Conservation (phyloP, 1,140 invertebrate genomes). For the Trichonephila inaurata region DNA sequence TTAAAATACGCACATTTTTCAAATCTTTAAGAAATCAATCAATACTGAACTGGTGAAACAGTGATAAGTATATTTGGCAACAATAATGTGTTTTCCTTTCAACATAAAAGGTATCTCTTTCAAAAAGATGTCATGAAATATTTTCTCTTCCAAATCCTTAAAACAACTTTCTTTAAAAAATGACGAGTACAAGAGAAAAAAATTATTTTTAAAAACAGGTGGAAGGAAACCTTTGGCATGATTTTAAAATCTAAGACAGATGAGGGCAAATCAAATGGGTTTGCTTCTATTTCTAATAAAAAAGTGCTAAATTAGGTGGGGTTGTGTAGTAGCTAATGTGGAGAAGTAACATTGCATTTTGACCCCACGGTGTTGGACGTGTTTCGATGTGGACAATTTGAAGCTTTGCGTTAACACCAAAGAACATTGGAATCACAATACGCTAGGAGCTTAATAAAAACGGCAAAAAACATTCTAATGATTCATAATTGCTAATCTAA, state of each 20-base stretch:
- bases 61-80: slow-evolving; percentile 22
- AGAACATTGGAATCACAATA: slow-evolving; percentile 72
- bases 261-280: background rate
- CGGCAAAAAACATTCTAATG: slow-evolving; percentile 23
- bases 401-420: slow-evolving; percentile 68
- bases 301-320: slow-evolving; percentile 64
- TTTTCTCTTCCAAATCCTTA: background rate
- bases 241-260: slow-evolving; percentile 47
- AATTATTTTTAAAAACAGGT: slow-evolving; percentile 35
- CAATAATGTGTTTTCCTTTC: background rate
- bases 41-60: slow-evolving; percentile 25
- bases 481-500: slow-evolving; percentile 64
- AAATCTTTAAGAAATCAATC: background rate
- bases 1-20: background rate
- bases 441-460: slow-evolving; percentile 61
- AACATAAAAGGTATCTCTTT: background rate
- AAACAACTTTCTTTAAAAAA: background rate
- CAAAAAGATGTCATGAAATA: slow-evolving; percentile 12
- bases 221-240: slow-evolving; percentile 59
- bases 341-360: slow-evolving; percentile 63
- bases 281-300: slow-evolving; percentile 43
- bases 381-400: slow-evolving; percentile 74
- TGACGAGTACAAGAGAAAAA: background rate
- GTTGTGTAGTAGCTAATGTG: slow-evolving; percentile 66
- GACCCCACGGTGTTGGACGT: slow-evolving; percentile 72